Evolutionary conservation across 2,113 vertebrate genomes (phyloP).

Genomic region (Colaptes auratus): DNA sequence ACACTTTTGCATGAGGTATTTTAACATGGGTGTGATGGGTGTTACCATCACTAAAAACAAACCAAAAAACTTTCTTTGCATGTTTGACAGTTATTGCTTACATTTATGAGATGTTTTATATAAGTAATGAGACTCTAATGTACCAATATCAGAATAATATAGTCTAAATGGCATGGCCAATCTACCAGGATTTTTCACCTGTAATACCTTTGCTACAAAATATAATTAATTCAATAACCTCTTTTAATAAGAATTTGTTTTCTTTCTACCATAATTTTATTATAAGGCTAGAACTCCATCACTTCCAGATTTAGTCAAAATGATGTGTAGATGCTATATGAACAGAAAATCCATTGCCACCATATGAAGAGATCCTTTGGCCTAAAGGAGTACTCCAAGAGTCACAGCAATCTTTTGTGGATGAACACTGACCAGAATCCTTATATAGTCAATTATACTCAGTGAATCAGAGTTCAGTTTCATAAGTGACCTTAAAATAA

Average conservation of each 20-base stretch:
- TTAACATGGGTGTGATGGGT: background rate
- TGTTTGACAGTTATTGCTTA: background rate
- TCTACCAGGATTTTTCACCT: background rate
- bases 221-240: background rate
- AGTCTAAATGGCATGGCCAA: background rate
- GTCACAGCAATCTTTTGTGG: background rate
- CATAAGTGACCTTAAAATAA: background rate
- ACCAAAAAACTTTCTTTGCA: too few relatives aligned
- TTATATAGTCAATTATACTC: background rate
- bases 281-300: background rate
- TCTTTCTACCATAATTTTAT: background rate
- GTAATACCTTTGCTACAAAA: background rate
- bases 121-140: background rate
- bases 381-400: background rate
- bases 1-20: constrained; percentile 2
- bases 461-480: background rate
- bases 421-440: background rate
- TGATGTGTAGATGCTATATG: background rate
- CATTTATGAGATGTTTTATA: background rate
- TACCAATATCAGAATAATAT: background rate
- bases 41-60: background rate
- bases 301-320: background rate
- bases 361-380: background rate
- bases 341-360: background rate
- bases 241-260: background rate